Conservation (phyloP, 2,797 vertebrate species). For the Bradypodion ventrale region DNA sequence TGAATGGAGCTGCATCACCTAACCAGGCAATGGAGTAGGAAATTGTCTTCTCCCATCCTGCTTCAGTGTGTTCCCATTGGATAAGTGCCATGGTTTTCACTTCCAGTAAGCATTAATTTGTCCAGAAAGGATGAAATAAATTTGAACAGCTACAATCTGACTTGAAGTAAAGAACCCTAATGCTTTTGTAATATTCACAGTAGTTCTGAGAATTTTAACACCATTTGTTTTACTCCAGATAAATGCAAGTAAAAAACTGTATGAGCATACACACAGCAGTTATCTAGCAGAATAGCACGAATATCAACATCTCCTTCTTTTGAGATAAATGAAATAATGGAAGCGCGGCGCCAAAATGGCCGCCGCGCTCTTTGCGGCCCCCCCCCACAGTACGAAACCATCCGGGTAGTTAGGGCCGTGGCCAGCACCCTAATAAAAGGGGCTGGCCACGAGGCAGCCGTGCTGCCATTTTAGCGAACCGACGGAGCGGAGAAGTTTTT, state of each 20-base stretch:
- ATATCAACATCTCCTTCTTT: slow-evolving; percentile 19
- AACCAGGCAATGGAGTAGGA: slow-evolving; percentile 24
- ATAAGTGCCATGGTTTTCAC: background rate
- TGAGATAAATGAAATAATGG: slow-evolving; percentile 9
- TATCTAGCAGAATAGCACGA: slow-evolving; percentile 12
- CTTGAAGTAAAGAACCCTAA: background rate
- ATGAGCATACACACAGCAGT: slow-evolving; percentile 3
- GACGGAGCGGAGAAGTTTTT: too few relatives aligned
- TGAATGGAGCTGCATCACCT: slow-evolving; percentile 26
- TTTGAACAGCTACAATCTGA: background rate
- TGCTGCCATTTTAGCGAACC: too few relatives aligned
- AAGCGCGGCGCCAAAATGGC: too few relatives aligned
- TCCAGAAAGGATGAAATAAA: slow-evolving; percentile 22
- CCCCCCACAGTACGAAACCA: too few relatives aligned
- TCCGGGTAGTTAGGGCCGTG: too few relatives aligned
- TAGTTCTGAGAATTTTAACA: background rate
- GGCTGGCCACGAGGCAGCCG: too few relatives aligned
- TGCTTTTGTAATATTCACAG: slow-evolving; percentile 8
- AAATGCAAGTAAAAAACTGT: slow-evolving; percentile 10
- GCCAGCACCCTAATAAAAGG: too few relatives aligned
- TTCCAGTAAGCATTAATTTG: slow-evolving; percentile 15
- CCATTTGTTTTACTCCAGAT: slow-evolving; percentile 28
- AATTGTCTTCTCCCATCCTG: slow-evolving; percentile 25
- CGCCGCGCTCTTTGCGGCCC: too few relatives aligned
- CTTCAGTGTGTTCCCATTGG: slow-evolving; percentile 34